phyloP scores from a whole-genome alignment of 1,140 invertebrate genomes.

The Drosophila ironensis region DNA sequence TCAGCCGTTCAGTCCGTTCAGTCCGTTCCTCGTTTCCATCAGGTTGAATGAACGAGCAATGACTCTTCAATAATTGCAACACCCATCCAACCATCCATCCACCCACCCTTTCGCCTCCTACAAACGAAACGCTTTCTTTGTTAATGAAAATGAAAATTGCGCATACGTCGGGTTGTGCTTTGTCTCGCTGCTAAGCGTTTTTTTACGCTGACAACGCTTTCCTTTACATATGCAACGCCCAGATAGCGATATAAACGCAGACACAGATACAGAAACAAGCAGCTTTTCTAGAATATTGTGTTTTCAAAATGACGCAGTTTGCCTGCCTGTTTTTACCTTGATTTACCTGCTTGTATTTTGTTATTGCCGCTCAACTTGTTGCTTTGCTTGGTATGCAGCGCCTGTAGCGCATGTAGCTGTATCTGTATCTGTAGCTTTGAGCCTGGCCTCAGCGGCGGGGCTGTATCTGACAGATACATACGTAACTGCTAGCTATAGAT shows the following conservation, averaged over 20 bases:
- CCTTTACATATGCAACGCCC: constrained; percentile 1
- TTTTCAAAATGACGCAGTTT: constrained; percentile 71
- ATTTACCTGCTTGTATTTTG: constrained; percentile 21
- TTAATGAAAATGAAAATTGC: constrained; percentile 71
- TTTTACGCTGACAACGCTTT: constrained; percentile 47
- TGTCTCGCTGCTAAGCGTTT: constrained; percentile 44
- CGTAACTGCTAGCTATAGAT: constrained; percentile 30
- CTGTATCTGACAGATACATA: constrained; percentile 53
- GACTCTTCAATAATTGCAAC: constrained; percentile 62
- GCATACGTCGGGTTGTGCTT: constrained; percentile 59
- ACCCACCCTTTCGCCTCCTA: neutral
- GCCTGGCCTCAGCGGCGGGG: constrained; percentile 25
- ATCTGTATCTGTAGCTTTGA: constrained; percentile 2
- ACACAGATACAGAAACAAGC: constrained; percentile 17
- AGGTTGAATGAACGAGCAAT: constrained; percentile 56
- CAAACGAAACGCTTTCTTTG: constrained; percentile 34
- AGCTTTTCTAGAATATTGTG: constrained; percentile 33
- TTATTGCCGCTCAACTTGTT: constrained; percentile 60
- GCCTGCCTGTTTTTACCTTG: neutral
- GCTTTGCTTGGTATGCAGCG: constrained; percentile 54
- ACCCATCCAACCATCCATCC: no score
- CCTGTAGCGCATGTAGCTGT: constrained; percentile 21
- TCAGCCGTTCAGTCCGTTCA: no score
- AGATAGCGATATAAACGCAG: constrained; percentile 11
- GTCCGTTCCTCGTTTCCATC: constrained; percentile 8